Percentiles rank a stretch among this genome's conserved stretches.
phyloP scores from a whole-genome alignment of 2,888 invertebrate genomes.

The Hoplodrina blanda region DNA sequence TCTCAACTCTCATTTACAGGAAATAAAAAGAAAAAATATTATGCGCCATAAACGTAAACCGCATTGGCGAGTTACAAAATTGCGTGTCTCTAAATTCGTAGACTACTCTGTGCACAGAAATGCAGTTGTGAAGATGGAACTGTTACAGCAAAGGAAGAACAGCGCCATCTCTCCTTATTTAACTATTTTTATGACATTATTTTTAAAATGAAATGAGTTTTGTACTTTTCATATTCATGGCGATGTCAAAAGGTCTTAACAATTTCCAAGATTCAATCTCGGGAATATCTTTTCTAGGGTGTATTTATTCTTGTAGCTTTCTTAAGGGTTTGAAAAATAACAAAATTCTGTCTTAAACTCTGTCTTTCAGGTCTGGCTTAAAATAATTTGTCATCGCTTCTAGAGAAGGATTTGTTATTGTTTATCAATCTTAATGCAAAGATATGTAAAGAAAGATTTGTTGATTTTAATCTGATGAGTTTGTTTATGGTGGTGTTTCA shows the following conservation, averaged over 20 bases:
- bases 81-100: slow-evolving; percentile 39
- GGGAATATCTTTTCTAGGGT: slow-evolving; percentile 32
- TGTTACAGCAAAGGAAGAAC: slow-evolving; percentile 80
- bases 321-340: slow-evolving; percentile 27
- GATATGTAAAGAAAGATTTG: neutral
- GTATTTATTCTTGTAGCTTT: slow-evolving; percentile 31
- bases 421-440: neutral
- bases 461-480: neutral
- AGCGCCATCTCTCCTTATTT: slow-evolving; percentile 82
- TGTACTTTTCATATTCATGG: slow-evolving; percentile 74
- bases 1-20: too few species aligned
- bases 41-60: neutral
- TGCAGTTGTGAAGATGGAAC: slow-evolving; percentile 82
- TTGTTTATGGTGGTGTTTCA: neutral
- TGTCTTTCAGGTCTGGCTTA: neutral
- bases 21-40: neutral
- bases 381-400: slow-evolving; percentile 27
- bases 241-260: slow-evolving; percentile 68
- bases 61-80: slow-evolving; percentile 3
- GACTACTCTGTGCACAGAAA: slow-evolving; percentile 75
- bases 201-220: slow-evolving; percentile 80
- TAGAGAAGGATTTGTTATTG: slow-evolving; percentile 3
- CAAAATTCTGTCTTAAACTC: slow-evolving; percentile 10
- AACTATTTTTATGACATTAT: slow-evolving; percentile 85
- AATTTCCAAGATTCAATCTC: slow-evolving; percentile 63